phyloP scores from a whole-genome alignment of 2,888 invertebrate species.

The Platypus cylindrus region DNA sequence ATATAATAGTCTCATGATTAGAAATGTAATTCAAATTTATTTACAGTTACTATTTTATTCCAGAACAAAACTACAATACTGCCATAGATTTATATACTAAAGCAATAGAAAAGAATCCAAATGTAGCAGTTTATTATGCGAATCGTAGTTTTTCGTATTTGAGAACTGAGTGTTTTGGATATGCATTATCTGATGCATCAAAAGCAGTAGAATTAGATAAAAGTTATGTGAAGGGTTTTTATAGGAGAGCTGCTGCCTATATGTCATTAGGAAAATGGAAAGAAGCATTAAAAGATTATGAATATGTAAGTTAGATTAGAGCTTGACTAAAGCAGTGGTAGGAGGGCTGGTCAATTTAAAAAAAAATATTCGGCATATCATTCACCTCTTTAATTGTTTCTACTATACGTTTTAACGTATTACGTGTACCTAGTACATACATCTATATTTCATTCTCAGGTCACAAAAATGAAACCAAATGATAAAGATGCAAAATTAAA shows the following conservation, averaged over 20 bases:
- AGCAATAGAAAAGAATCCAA: slow-evolving; percentile 79
- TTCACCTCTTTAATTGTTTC: too few species aligned
- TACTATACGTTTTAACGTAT: too few species aligned
- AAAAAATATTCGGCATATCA: too few species aligned
- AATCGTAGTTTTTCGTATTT: slow-evolving; percentile 94
- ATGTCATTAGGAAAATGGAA: slow-evolving; percentile 98
- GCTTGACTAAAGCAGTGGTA: too few species aligned
- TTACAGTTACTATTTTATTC: slow-evolving; percentile 33
- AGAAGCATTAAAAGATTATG: slow-evolving; percentile 90
- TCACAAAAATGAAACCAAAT: slow-evolving; percentile 80
- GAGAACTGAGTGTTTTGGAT: slow-evolving; percentile 89
- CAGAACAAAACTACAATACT: slow-evolving; percentile 80
- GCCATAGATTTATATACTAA: slow-evolving; percentile 80
- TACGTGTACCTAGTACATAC: too few species aligned
- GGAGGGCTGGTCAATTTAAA: too few species aligned
- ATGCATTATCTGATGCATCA: slow-evolving; percentile 83
- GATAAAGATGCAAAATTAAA: slow-evolving; percentile 91
- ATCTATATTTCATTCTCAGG: slow-evolving; percentile 48
- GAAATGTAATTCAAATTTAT: not conserved
- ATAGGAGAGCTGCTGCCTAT: slow-evolving; percentile 88
- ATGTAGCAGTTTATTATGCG: slow-evolving; percentile 77
- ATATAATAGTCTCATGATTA: too few species aligned
- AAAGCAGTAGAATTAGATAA: slow-evolving; percentile 83
- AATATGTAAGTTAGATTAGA: slow-evolving; percentile 85
- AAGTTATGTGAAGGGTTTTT: slow-evolving; percentile 90